Base-by-base conservation (phyloP, 2,888 invertebrate species). In the Leucoptera coffeella region DNA sequence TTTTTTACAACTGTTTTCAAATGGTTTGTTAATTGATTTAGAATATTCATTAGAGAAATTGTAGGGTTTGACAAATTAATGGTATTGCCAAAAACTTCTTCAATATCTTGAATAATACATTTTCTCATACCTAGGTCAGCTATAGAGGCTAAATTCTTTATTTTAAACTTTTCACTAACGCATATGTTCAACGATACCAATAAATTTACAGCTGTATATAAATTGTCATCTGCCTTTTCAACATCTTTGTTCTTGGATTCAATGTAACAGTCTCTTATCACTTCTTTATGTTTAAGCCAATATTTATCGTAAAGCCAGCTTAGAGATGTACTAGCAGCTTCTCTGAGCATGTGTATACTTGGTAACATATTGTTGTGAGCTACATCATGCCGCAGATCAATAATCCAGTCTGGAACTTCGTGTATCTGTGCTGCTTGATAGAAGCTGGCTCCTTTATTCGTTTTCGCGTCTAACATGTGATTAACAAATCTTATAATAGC, bases 381-480 rank as follows among this genome's bases (percentile, higher is more conserved):
- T 20, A 82, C 77, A 34, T 85, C 80, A 47, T 91, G 88, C 27
- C 90, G 71, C 27, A 90, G 49, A 35, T 82, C 78, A 4, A 89
- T 79, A 29, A 91, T 73, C 87, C 88, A 89, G 32, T 80, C 77
- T 1, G 90, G 89, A 21, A 90, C 74, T 22, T 78, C 79, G 30
- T 81, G 53, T 48, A 77, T 71, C 33, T 67, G 69, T 0, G 81
- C 83, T 15, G 78, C 77, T 40, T 67, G 59, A 31, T 61, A 65
- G 32, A 78, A 67, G 37, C 77, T 58, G 4, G 60, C 58, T 11
- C 71, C 69, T 41, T 71, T 74, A 0, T 58, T 60, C 23, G 69
- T 61, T 33, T 73, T 73, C 27, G 71, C 47, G 36, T 76, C 75
- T n/a, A 75, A 54, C 45, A 77, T 74, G 38, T 78, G 75, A 47